Conservation (phyloP, 2,113 vertebrate species). For the Benitochromis conjunctus region DNA sequence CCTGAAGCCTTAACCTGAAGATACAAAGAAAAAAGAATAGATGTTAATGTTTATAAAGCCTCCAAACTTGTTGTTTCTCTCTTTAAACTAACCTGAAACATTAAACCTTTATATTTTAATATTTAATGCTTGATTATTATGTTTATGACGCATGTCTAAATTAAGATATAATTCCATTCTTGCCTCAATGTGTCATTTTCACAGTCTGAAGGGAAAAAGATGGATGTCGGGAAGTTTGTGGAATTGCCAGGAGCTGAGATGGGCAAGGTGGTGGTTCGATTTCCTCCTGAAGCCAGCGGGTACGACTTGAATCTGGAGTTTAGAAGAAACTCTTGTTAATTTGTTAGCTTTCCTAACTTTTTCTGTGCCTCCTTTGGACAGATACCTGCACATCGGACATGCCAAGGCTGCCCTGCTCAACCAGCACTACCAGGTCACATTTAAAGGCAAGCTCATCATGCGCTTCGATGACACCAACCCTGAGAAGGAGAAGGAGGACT, state of each 20-base stretch:
- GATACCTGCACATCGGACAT: constrained; percentile 96
- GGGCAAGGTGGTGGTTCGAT: constrained; percentile 95
- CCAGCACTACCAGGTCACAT: constrained; percentile 97
- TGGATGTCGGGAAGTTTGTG: constrained; percentile 93
- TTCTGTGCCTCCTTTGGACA: constrained; percentile 39
- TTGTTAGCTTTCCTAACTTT: rapidly evolving
- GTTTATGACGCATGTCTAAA: not conserved
- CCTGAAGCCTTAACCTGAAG: not conserved
- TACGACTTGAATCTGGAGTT: constrained; percentile 36
- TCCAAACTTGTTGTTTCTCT: not conserved
- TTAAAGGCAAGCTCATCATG: constrained; percentile 98
- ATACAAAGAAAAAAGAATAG: not conserved
- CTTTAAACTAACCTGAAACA: not conserved
- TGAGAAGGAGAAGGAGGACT: constrained; percentile 99
- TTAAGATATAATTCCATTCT: not conserved
- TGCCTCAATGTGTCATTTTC: not conserved
- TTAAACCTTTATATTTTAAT: not conserved
- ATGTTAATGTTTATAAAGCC: not conserved
- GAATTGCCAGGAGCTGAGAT: constrained; percentile 95
- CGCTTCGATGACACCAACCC: constrained; percentile 99
- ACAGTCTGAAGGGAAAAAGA: constrained; percentile 90
- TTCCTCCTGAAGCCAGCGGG: constrained; percentile 98
- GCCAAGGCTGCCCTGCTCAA: constrained; percentile 97
- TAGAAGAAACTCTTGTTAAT: not conserved
- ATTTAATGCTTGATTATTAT: not conserved